Conservation (phyloP, 2,888 invertebrate genomes). For the Sceliomorpha sp. region DNA sequence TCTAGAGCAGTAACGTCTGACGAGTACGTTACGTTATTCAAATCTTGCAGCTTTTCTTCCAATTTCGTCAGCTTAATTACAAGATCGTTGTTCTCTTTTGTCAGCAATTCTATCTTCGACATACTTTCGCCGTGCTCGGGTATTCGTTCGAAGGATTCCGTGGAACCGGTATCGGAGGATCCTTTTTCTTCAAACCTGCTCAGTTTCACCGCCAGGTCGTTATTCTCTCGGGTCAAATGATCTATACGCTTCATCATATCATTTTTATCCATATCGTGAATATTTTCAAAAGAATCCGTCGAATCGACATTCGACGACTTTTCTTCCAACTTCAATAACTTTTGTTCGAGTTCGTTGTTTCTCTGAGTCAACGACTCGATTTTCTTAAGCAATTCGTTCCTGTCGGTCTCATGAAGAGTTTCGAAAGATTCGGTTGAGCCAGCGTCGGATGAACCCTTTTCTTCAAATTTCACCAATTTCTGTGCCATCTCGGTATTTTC, state of each 20-base stretch:
- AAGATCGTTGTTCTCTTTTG: conserved; percentile 72
- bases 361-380: conserved; percentile 64
- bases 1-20: conserved; percentile 28
- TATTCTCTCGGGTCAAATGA: conserved; percentile 70
- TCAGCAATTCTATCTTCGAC: conserved; percentile 67
- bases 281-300: conserved; percentile 73
- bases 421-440: conserved; percentile 72
- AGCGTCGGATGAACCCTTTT: conserved; percentile 67
- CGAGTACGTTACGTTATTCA: too few relatives aligned
- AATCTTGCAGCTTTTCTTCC: conserved; percentile 65
- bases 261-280: conserved; percentile 66
- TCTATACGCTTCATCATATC: conserved; percentile 72
- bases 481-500: conserved; percentile 88
- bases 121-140: conserved; percentile 66
- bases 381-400: conserved; percentile 63
- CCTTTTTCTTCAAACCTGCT: conserved; percentile 73
- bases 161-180: conserved; percentile 75
- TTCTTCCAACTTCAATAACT: conserved; percentile 62
- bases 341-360: conserved; percentile 63
- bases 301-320: conserved; percentile 65
- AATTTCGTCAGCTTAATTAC: conserved; percentile 70
- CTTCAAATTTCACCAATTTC: conserved; percentile 86
- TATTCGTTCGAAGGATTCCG: conserved; percentile 77
- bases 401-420: conserved; percentile 64
- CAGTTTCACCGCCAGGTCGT: conserved; percentile 68